Base-by-base conservation (phyloP, 2,888 invertebrate species). In the Myathropa florea region DNA sequence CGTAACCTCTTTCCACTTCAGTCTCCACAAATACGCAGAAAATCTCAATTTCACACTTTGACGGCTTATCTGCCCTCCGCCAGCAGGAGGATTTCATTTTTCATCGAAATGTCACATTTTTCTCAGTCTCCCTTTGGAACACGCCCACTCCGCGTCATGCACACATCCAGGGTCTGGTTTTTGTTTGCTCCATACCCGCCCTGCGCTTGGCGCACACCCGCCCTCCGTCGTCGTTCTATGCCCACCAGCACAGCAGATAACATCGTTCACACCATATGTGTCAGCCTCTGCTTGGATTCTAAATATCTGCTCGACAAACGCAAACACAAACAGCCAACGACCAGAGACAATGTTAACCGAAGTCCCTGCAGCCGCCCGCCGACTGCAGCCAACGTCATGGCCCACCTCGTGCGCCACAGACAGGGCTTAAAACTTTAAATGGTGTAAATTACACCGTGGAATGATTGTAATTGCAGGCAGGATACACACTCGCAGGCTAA, bases 41-140 rank as follows among this genome's bases (percentile, higher is more conserved):
- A 86, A 86, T 86, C 75, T 78, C 86, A 71, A 86, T 86, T 86
- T 86, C 86, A 86, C 86, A 86, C 79, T 86, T 86, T 79, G 83
- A 63, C 79, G 79, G 83, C 86, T 86, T 86, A 86, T 86, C 86
- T 86, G 79, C 73, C 53, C 73, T 83, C 70, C 24, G 73, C 75
- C 86, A 86, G 83, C 68, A 64, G 67, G 78, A 70, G 55, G 39
- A 79, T 79, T 86, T 83, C 71, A 86, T 86, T 86, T 86, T 86
- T 83, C 86, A 86, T 86, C 78, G 73, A 71, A 79, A 86, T 71
- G 86, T 75, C 78, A 86, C 78, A 83, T 83, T 75, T 83, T 83
- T 75, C 78, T 53, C 55, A 53, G 9, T 39, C 70, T 53, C 39
- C 59, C 57, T 18, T 21, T 3, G 55, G 18, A 70, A 36, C 65